Percentiles rank a stretch among this genome's conserved stretches.
Conservation (phyloP, 2,113 vertebrate species). For the Ranitomeya variabilis region DNA sequence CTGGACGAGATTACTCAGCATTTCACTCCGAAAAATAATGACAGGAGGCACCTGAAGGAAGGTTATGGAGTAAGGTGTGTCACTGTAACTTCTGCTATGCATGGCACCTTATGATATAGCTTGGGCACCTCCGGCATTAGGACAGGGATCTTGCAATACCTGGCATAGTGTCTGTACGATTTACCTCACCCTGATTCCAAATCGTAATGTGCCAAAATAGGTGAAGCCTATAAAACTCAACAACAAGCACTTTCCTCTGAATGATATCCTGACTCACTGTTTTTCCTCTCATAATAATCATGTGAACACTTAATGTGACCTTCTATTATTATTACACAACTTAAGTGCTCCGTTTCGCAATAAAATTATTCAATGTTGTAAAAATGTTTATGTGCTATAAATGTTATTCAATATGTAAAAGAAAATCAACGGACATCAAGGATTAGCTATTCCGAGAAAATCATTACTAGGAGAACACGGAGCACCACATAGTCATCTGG, state of each 20-base stretch:
- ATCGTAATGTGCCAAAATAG: neutral
- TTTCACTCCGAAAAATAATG: neutral
- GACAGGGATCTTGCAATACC: neutral
- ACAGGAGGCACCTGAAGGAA: slow-evolving; percentile 3
- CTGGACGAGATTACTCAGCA: slow-evolving; percentile 15
- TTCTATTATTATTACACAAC: neutral
- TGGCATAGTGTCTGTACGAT: neutral
- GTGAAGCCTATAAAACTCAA: slow-evolving; percentile 31
- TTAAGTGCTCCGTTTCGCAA: neutral
- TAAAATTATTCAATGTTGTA: neutral
- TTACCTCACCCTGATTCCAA: slow-evolving; percentile 23
- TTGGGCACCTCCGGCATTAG: slow-evolving; percentile 29
- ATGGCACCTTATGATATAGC: slow-evolving; percentile 10
- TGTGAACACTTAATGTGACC: neutral
- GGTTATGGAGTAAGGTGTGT: slow-evolving; percentile 21
- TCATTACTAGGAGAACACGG: no score
- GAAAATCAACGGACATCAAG: neutral
- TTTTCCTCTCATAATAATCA: slow-evolving; percentile 15
- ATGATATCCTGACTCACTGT: neutral
- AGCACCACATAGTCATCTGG: no score
- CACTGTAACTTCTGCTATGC: neutral
- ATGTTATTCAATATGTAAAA: neutral
- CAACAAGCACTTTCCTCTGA: neutral
- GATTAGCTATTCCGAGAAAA: neutral
- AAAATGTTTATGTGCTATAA: neutral